Conservation (phyloP, 2,113 vertebrate species). For the Myanophis thanlyinensis region DNA sequence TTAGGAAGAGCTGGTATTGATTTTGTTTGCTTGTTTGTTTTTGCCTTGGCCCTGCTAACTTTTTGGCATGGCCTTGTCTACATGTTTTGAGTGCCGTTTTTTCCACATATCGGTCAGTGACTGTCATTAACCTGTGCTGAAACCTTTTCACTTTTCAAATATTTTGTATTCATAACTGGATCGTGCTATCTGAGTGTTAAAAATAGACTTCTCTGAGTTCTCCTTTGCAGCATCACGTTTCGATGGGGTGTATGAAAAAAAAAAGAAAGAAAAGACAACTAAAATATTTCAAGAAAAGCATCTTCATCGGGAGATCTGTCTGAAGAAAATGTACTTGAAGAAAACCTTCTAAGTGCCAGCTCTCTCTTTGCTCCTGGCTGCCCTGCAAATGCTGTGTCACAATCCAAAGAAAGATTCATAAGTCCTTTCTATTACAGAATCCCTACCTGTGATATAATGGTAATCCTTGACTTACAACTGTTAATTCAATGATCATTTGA, state of each 20-base stretch:
- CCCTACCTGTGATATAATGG: background rate
- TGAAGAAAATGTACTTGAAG: background rate
- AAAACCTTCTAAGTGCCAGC: constrained; percentile 5
- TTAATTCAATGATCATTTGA: background rate
- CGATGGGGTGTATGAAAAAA: background rate
- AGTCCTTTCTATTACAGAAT: background rate
- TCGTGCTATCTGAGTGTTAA: background rate
- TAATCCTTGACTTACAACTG: no score
- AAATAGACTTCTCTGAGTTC: background rate
- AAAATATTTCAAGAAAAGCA: background rate
- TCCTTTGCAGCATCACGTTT: background rate
- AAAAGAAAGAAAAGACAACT: background rate
- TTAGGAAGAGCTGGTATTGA: background rate
- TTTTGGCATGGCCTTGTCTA: background rate
- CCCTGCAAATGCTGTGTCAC: constrained; percentile 19
- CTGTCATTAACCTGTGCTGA: background rate
- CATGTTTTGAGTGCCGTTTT: background rate
- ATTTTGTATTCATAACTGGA: background rate
- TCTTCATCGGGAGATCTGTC: background rate
- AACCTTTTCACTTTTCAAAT: background rate
- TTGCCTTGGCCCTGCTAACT: background rate
- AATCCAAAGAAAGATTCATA: constrained; percentile 34
- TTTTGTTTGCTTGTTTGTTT: background rate
- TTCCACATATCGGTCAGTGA: background rate
- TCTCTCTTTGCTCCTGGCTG: constrained; percentile 38